These are phyloP conservation scores for Passer montanus DNA, from an alignment of 2,113 vertebrate genomes.

Conservation along the genomic window DNA sequence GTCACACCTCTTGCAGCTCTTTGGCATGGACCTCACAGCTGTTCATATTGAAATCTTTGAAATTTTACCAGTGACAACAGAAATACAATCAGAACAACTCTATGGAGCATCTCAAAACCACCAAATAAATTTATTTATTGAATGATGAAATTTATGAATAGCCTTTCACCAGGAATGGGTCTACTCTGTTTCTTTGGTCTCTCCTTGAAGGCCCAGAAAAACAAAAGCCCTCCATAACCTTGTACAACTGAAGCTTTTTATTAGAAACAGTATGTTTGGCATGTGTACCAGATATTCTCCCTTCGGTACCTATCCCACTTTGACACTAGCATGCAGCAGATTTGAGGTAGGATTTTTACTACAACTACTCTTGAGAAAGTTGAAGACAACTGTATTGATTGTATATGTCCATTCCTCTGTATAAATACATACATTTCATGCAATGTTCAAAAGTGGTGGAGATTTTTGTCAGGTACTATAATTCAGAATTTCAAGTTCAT, in stretches of 20 bases:
- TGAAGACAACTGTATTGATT: not conserved
- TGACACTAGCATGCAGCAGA: not conserved
- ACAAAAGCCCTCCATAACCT: not conserved
- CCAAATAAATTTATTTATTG: not conserved
- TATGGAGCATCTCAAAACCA: not conserved
- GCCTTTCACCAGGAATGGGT: not conserved
- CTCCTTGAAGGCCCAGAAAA: not conserved
- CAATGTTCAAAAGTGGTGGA: not conserved
- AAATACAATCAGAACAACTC: not conserved
- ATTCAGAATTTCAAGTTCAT: not conserved
- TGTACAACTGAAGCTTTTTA: not conserved
- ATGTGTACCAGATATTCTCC: not conserved
- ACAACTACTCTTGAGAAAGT: not conserved
- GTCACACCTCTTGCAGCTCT: not conserved
- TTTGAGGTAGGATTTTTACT: not conserved
- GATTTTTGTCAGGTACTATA: not conserved
- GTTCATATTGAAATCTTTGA: not conserved
- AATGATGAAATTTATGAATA: not conserved
- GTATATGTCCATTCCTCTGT: not conserved
- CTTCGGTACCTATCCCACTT: not conserved
- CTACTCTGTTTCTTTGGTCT: not conserved
- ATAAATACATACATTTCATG: not conserved
- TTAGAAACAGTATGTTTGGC: not conserved
- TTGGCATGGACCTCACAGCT: not conserved
- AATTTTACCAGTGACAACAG: not conserved